Evolutionary conservation across 2,797 vertebrate species (phyloP).

Genomic region (Amblyraja radiata): DNA sequence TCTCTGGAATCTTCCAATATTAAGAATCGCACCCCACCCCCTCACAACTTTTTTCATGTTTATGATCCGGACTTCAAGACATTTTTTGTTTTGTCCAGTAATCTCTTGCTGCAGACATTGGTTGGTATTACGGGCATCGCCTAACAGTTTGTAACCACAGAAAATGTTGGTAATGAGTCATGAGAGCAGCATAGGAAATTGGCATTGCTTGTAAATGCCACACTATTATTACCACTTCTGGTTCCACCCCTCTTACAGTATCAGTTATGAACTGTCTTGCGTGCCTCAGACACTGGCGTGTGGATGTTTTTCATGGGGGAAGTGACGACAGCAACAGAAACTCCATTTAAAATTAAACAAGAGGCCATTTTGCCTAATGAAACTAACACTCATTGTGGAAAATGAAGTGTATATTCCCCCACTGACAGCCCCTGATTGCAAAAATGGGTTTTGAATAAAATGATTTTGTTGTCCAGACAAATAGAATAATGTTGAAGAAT

Average conservation of each 20-base stretch:
- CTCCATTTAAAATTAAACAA: neutral
- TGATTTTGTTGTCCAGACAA: neutral
- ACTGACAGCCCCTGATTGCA: neutral
- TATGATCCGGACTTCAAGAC: neutral
- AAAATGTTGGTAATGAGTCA: neutral
- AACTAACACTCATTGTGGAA: neutral
- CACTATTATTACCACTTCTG: conserved; percentile 2
- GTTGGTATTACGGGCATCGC: neutral
- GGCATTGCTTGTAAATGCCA: conserved; percentile 18
- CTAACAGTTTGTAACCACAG: neutral
- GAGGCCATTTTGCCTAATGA: neutral
- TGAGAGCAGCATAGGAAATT: neutral
- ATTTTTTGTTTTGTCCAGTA: neutral
- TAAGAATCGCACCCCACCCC: neutral
- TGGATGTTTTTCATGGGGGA: neutral
- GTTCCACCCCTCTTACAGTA: neutral
- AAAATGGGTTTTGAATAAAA: neutral
- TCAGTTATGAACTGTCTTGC: conserved; percentile 28
- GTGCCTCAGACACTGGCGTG: neutral
- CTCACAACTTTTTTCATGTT: neutral
- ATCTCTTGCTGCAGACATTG: neutral
- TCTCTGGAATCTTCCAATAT: too few relatives aligned
- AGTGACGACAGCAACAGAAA: neutral
- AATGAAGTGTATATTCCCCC: neutral
- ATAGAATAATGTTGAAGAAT: neutral